Percentiles rank a stretch among this genome's conserved stretches.
phyloP scores from a whole-genome alignment of 2,113 vertebrate genomes.

The Oryzias melastigma region DNA sequence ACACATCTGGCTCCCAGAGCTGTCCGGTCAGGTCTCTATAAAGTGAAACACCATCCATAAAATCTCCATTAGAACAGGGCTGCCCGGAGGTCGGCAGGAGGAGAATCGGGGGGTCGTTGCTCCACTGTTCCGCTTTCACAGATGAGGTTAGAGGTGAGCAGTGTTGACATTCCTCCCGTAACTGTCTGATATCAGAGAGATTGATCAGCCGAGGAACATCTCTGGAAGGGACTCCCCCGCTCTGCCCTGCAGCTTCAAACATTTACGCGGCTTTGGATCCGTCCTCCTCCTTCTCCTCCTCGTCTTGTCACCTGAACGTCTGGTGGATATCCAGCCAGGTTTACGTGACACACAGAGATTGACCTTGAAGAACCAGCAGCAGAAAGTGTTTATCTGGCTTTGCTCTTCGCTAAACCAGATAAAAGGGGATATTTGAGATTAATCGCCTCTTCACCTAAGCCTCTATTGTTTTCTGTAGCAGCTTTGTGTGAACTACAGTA shows the following conservation, averaged over 20 bases:
- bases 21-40: slow-evolving; percentile 56
- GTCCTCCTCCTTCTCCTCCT: slow-evolving; percentile 12
- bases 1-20: slow-evolving; percentile 74
- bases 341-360: slow-evolving; percentile 58
- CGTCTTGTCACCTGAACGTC: slow-evolving; percentile 45
- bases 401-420: slow-evolving; percentile 62
- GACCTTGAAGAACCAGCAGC: slow-evolving; percentile 54
- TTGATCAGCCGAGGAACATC: slow-evolving; percentile 51
- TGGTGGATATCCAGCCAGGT: slow-evolving; percentile 51
- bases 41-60: slow-evolving; percentile 75
- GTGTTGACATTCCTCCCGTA: slow-evolving; percentile 74
- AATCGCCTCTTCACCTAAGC: slow-evolving; percentile 46
- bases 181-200: slow-evolving; percentile 71
- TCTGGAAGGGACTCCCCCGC: slow-evolving; percentile 55
- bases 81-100: slow-evolving; percentile 63
- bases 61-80: slow-evolving; percentile 74
- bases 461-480: slow-evolving; percentile 54
- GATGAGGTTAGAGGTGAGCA: slow-evolving; percentile 63
- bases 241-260: slow-evolving; percentile 63
- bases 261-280: slow-evolving; percentile 49
- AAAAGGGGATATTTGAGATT: slow-evolving; percentile 62
- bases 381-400: slow-evolving; percentile 67
- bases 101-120: slow-evolving; percentile 61
- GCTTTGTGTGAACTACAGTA: slow-evolving; percentile 61
- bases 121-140: slow-evolving; percentile 70